A percentile compares a stretch with the other conserved stretches of the same genome.
These are phyloP conservation scores for Okamejei kenojei DNA, from an alignment of 2,797 vertebrate genomes.

Conservation along the genomic window DNA sequence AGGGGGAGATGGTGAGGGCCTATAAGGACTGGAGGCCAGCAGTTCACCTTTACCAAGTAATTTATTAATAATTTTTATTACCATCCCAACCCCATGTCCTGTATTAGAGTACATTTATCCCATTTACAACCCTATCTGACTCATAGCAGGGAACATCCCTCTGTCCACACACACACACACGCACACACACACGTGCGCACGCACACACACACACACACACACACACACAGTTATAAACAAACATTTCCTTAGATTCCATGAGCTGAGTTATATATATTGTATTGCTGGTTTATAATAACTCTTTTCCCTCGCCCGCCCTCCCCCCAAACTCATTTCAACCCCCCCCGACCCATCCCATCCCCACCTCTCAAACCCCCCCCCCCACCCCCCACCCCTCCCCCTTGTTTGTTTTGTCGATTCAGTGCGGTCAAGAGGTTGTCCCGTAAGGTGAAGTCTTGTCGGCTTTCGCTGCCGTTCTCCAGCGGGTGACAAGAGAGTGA, in stretches of 20 bases:
- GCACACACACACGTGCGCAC: background rate
- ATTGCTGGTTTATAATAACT: conserved; percentile 35
- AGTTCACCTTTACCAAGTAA: background rate
- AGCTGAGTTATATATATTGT: conserved; percentile 28
- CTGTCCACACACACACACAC: background rate
- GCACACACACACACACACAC: background rate
- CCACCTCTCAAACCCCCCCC: background rate
- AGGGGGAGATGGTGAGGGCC: background rate
- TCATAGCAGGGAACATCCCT: background rate
- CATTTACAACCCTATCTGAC: background rate
- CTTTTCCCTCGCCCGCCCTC: background rate
- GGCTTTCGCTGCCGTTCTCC: background rate
- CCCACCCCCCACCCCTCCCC: background rate
- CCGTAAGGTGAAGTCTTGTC: background rate
- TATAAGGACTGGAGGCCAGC: too few species aligned
- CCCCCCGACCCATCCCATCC: background rate
- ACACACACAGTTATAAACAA: background rate
- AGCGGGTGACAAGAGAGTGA: background rate
- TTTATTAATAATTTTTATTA: background rate
- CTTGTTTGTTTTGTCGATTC: background rate
- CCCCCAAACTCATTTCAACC: background rate
- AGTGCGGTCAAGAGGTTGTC: conserved; percentile 23
- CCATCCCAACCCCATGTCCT: background rate
- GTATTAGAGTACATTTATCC: background rate
- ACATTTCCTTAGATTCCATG: conserved; percentile 16